Evolutionary conservation across 2,113 vertebrate species (phyloP).

Genomic region (Odocoileus hemionus): DNA sequence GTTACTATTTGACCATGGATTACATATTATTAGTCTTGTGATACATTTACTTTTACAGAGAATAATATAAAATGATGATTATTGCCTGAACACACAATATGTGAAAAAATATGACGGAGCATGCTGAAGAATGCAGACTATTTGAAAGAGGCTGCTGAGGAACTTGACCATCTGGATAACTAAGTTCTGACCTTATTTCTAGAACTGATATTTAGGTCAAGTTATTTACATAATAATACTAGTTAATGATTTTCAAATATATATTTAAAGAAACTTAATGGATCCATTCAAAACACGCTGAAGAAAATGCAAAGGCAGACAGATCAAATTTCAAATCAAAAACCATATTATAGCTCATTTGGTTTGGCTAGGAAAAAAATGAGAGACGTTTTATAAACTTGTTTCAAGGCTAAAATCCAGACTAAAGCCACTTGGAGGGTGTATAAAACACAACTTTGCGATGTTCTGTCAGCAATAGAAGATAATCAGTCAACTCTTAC

Average conservation of each 20-base stretch:
- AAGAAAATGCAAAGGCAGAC: conserved; percentile 3
- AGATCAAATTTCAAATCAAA: not conserved
- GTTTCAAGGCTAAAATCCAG: not conserved
- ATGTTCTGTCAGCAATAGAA: not conserved
- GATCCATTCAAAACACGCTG: not conserved
- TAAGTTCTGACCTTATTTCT: not conserved
- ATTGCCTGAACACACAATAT: not conserved
- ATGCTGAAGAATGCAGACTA: not conserved
- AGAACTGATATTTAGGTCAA: not conserved
- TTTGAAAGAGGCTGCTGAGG: not conserved
- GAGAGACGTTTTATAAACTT: not conserved
- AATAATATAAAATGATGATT: conserved; percentile 14
- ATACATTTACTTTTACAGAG: not conserved
- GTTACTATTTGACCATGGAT: not conserved
- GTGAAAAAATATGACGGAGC: not conserved
- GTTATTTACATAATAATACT: not conserved
- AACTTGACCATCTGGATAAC: not conserved
- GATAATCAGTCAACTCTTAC: not conserved
- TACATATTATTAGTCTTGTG: not conserved
- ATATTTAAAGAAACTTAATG: not conserved
- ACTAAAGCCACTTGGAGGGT: not conserved
- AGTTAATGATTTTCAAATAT: not conserved
- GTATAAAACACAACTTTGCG: not conserved
- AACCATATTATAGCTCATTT: not conserved
- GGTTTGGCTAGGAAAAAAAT: not conserved